Evolutionary conservation across 2,888 invertebrate genomes (phyloP).

Genomic region (Ormyrus thymus): DNA sequence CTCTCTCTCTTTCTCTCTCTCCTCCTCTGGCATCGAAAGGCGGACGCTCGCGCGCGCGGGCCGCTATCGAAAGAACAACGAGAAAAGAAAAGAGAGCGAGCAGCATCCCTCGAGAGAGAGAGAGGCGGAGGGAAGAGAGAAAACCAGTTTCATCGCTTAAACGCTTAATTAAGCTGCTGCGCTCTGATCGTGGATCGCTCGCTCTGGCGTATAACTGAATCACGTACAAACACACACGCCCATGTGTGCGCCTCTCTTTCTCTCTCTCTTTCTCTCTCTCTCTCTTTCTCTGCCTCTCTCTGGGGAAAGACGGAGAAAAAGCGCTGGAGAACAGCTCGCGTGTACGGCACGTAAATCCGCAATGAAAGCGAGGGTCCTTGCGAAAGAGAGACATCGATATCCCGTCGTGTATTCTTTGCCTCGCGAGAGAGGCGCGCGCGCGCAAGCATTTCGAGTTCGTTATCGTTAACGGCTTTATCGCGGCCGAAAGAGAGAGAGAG

Average conservation of each 20-base stretch:
- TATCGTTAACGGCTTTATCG: slow-evolving; percentile 74
- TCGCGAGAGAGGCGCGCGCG: slow-evolving; percentile 38
- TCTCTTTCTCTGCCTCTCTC: slow-evolving; percentile 3
- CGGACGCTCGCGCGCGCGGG: background rate
- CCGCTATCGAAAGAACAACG: slow-evolving; percentile 19
- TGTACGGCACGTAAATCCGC: slow-evolving; percentile 66
- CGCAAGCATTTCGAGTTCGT: slow-evolving; percentile 71
- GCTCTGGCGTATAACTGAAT: background rate
- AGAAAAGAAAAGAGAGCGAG: background rate
- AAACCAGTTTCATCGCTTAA: slow-evolving; percentile 74
- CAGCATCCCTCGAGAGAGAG: slow-evolving; percentile 19
- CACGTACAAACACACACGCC: slow-evolving; percentile 16
- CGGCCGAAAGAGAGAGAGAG: slow-evolving; percentile 18
- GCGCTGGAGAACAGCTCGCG: slow-evolving; percentile 56
- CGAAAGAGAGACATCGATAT: background rate
- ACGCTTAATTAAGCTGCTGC: slow-evolving; percentile 74
- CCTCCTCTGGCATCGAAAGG: background rate
- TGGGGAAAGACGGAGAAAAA: slow-evolving; percentile 58
- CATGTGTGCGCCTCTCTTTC: background rate
- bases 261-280: slow-evolving; percentile 4
- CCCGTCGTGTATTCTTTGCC: too few species aligned
- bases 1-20: too few species aligned
- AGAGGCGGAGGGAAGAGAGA: slow-evolving; percentile 40
- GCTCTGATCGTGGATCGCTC: slow-evolving; percentile 28
- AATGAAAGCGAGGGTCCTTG: slow-evolving; percentile 60